Conservation (phyloP, 2,113 vertebrate species). For the Chelonoidis abingdonii region DNA sequence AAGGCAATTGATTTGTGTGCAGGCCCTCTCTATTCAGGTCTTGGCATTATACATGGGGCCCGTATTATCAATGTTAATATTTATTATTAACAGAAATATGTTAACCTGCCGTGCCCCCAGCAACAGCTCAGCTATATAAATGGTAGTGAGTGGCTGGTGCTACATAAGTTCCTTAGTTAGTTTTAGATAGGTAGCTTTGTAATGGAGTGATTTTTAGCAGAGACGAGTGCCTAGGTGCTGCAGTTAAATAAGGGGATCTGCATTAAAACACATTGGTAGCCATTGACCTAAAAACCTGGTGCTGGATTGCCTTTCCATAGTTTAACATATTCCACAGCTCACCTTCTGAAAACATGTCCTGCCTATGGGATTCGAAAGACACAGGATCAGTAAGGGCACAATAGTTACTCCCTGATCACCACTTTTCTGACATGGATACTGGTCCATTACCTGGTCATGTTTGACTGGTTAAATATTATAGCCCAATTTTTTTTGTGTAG, state of each 20-base stretch:
- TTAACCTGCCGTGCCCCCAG: neutral
- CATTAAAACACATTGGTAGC: accelerated
- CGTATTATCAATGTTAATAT: neutral
- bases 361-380: neutral
- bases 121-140: slow-evolving; percentile 48
- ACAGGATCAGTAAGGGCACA: neutral
- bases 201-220: neutral
- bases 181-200: neutral
- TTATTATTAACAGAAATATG: neutral
- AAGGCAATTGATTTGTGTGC: neutral
- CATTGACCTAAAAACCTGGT: neutral
- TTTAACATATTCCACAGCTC: accelerated
- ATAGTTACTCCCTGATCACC: accelerated
- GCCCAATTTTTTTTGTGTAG: neutral
- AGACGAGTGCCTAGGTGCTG: neutral
- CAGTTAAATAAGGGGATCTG: neutral
- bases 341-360: too few relatives aligned
- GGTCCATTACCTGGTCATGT: accelerated
- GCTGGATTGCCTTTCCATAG: neutral
- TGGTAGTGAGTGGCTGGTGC: neutral
- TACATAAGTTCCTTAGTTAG: slow-evolving; percentile 3
- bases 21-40: neutral
- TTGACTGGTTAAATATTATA: neutral
- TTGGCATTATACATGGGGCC: neutral
- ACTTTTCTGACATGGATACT: accelerated